Percentiles rank a stretch among this genome's conserved stretches.
Evolutionary conservation across 2,113 vertebrate genomes (phyloP).

Genomic region (Saccopteryx leptura): DNA sequence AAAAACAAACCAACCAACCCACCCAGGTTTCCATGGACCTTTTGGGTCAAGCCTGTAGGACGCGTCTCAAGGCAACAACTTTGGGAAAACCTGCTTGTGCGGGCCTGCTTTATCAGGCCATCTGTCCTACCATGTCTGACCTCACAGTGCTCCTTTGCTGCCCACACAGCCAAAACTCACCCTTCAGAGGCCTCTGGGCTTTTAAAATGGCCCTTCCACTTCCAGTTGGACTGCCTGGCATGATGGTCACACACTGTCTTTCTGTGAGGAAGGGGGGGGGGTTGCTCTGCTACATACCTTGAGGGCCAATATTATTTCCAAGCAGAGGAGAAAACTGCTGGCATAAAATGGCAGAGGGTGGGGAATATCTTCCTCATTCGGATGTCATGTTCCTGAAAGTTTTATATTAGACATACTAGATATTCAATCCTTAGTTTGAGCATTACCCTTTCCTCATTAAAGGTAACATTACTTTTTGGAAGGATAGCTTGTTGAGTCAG

Average conservation of each 20-base stretch:
- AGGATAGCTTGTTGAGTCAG: neutral
- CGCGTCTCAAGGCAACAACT: neutral
- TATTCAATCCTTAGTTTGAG: neutral
- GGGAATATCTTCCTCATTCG: neutral
- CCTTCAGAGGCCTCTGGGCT: too few relatives aligned
- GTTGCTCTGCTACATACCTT: neutral
- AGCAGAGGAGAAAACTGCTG: neutral
- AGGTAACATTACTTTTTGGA: neutral
- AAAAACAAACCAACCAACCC: too few relatives aligned
- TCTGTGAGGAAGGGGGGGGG: neutral
- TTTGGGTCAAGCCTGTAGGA: neutral
- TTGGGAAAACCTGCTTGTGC: neutral
- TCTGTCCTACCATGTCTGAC: neutral
- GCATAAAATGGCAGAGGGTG: neutral
- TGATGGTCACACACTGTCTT: accelerated
- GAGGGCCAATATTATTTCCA: neutral
- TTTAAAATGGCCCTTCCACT: accelerated
- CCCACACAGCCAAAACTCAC: accelerated
- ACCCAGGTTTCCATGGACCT: neutral
- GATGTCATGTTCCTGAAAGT: neutral
- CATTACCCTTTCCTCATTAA: neutral
- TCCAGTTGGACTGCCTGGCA: neutral
- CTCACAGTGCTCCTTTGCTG: neutral
- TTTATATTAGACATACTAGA: neutral
- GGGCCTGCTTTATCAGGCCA: neutral